Conservation (phyloP, 2,797 vertebrate species). For the Mus minutoides region DNA sequence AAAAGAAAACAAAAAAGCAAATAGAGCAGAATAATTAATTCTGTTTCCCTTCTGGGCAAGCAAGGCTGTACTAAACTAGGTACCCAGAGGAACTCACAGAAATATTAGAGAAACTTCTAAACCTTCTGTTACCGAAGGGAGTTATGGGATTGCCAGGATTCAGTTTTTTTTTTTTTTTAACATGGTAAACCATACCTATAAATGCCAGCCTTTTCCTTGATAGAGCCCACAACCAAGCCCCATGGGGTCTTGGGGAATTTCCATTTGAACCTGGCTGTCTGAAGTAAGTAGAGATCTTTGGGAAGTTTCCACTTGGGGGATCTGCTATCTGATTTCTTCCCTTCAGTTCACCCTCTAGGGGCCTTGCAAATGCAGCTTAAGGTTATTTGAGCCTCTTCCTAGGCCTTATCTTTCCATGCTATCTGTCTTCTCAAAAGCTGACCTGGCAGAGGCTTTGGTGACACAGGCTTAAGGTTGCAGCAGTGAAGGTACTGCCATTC, state of each 20-base stretch:
- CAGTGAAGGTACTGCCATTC: neutral
- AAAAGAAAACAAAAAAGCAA: constrained; percentile 15
- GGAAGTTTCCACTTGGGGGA: constrained; percentile 64
- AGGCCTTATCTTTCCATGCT: constrained; percentile 56
- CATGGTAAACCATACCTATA: neutral
- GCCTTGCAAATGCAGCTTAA: constrained; percentile 50
- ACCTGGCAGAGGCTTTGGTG: constrained; percentile 41
- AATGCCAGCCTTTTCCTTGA: neutral
- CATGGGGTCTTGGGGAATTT: constrained; percentile 63
- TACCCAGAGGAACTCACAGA: neutral
- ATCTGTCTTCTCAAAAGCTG: constrained; percentile 48
- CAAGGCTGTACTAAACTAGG: neutral
- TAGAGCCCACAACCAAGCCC: neutral
- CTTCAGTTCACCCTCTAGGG: constrained; percentile 57
- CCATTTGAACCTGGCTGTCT: constrained; percentile 16
- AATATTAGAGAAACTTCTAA: neutral
- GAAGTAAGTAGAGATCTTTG: constrained; percentile 54
- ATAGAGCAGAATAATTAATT: neutral
- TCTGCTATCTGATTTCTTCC: constrained; percentile 58
- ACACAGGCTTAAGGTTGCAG: constrained; percentile 21
- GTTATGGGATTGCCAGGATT: neutral
- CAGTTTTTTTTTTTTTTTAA: neutral
- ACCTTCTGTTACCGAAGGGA: constrained; percentile 28
- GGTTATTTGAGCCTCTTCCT: constrained; percentile 58
- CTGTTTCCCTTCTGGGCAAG: neutral